These are phyloP conservation scores for Agrypnia vestita DNA, from an alignment of 1,140 invertebrate species.

Conservation along the genomic window DNA sequence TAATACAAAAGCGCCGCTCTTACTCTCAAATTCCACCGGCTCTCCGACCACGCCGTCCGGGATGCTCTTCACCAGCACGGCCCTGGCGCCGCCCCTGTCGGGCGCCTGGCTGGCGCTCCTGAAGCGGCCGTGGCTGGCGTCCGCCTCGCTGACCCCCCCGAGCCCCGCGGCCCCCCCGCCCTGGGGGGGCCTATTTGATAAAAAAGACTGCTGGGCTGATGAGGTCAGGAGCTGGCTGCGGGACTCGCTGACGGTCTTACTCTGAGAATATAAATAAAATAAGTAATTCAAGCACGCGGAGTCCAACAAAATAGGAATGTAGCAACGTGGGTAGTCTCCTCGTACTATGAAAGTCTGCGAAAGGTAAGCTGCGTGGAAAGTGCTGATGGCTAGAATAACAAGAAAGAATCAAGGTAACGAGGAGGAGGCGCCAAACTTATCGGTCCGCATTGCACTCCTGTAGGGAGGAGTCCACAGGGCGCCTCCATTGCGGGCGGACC, in stretches of 20 bases:
- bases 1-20: too few relatives aligned
- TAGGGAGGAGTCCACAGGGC: too few relatives aligned
- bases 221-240: conserved; percentile 58
- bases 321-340: too few relatives aligned
- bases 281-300: too few relatives aligned
- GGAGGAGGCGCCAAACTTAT: too few relatives aligned
- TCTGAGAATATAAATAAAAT: conserved; percentile 30
- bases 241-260: conserved; percentile 49
- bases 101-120: conserved; percentile 65
- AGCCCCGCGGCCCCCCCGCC: conserved; percentile 67
- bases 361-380: too few relatives aligned
- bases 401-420: too few relatives aligned
- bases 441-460: too few relatives aligned
- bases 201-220: conserved; percentile 72
- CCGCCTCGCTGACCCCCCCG: conserved; percentile 72
- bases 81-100: conserved; percentile 77
- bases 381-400: too few relatives aligned
- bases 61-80: conserved; percentile 89
- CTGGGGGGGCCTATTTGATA: conserved; percentile 74
- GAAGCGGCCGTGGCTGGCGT: conserved; percentile 73
- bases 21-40: conserved; percentile 97
- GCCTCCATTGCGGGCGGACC: too few relatives aligned
- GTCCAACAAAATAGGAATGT: too few relatives aligned
- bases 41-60: conserved; percentile 89
- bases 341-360: too few relatives aligned